Evolutionary conservation across 2,797 vertebrate species (phyloP).

Genomic region (Carapus acus): DNA sequence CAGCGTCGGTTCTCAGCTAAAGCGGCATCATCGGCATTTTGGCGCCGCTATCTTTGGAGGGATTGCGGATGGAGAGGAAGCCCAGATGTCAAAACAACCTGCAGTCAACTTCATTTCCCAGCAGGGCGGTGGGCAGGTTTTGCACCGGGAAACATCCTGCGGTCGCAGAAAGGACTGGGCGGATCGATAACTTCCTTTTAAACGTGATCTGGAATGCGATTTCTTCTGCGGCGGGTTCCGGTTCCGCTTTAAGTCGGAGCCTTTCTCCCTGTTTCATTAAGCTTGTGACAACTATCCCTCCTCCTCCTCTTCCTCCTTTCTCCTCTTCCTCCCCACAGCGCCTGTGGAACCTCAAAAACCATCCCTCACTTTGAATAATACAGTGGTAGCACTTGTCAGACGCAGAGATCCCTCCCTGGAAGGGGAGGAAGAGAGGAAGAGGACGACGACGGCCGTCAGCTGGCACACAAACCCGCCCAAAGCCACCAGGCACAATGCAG

Average conservation of each 20-base stretch:
- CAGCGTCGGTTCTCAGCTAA: slow-evolving; percentile 20
- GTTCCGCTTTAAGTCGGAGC: slow-evolving; percentile 24
- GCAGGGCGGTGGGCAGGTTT: slow-evolving; percentile 10
- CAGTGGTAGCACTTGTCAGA: slow-evolving; percentile 48
- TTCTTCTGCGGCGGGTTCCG: slow-evolving; percentile 26
- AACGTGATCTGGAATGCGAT: slow-evolving; percentile 25
- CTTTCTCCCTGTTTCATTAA: slow-evolving; percentile 48
- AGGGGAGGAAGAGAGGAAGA: not conserved
- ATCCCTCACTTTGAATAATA: slow-evolving; percentile 51
- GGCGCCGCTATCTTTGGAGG: slow-evolving; percentile 31
- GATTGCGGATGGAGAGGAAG: slow-evolving; percentile 21
- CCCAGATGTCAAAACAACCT: slow-evolving; percentile 31
- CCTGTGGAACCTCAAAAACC: slow-evolving; percentile 37
- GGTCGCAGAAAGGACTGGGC: slow-evolving; percentile 11
- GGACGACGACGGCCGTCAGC: not conserved
- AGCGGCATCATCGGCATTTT: slow-evolving; percentile 38
- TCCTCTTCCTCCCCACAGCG: slow-evolving; percentile 23
- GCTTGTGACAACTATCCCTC: not conserved
- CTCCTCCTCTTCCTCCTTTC: too few species aligned
- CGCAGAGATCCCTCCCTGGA: slow-evolving; percentile 35
- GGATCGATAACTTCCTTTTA: slow-evolving; percentile 35
- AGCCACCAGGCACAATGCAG: too few species aligned
- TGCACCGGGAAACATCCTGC: slow-evolving; percentile 4
- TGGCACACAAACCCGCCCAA: too few species aligned
- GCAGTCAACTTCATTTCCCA: slow-evolving; percentile 4